Conservation (phyloP, 2,888 invertebrate species). For the Euzetes globulus region DNA sequence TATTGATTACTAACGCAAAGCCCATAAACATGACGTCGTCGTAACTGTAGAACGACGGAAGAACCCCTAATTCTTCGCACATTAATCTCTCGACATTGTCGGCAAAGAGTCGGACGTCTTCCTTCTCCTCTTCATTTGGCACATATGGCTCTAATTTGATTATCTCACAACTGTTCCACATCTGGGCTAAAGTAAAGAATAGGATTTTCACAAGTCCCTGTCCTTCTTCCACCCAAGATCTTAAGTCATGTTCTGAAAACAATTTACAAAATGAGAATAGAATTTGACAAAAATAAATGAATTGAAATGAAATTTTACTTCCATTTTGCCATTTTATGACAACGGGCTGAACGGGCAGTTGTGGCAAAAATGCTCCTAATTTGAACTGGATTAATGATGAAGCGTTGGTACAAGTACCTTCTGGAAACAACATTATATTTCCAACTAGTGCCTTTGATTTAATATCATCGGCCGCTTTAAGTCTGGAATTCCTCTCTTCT, state of each 20-base stretch:
- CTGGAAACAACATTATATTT: slow-evolving; percentile 77
- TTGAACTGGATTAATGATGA: slow-evolving; percentile 59
- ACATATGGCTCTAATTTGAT: slow-evolving; percentile 45
- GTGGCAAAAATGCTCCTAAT: slow-evolving; percentile 82
- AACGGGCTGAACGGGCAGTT: slow-evolving; percentile 90
- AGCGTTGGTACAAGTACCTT: slow-evolving; percentile 91
- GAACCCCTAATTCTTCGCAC: slow-evolving; percentile 37
- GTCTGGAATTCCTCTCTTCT: slow-evolving; percentile 83
- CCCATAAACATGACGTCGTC: slow-evolving; percentile 33
- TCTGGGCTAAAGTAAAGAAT: neutral
- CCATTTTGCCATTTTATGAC: slow-evolving; percentile 59
- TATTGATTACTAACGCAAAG: slow-evolving; percentile 12
- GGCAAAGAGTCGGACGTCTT: slow-evolving; percentile 47
- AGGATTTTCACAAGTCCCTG: slow-evolving; percentile 55
- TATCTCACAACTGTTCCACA: slow-evolving; percentile 23
- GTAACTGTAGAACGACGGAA: slow-evolving; percentile 25
- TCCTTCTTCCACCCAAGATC: slow-evolving; percentile 56
- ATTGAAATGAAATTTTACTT: too few species aligned
- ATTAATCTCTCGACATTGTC: slow-evolving; percentile 46
- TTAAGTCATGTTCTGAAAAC: slow-evolving; percentile 46
- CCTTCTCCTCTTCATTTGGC: slow-evolving; percentile 46
- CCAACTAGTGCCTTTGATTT: slow-evolving; percentile 67
- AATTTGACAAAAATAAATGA: neutral
- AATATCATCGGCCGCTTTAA: slow-evolving; percentile 82
- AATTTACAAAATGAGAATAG: neutral